phyloP scores from a whole-genome alignment of 2,888 invertebrate genomes.

The Thumatha senex region DNA sequence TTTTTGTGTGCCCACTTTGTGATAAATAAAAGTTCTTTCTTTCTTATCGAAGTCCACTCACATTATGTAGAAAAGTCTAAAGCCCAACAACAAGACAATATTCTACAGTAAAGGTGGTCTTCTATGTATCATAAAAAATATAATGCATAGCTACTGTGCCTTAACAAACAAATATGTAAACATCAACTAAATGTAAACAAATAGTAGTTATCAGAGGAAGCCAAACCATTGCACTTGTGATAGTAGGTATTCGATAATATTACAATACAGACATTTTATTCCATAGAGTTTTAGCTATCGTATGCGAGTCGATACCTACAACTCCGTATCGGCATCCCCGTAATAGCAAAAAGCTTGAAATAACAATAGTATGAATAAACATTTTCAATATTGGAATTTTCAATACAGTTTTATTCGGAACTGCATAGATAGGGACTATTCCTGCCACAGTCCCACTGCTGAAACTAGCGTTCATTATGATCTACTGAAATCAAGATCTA shows the following conservation, averaged over 20 bases:
- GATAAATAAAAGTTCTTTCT: no score
- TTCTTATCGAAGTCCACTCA: no score
- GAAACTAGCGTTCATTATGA: no score
- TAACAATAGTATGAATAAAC: neutral
- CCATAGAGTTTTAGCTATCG: conserved; percentile 13
- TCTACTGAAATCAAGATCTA: no score
- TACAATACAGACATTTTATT: conserved; percentile 1
- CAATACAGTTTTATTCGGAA: no score
- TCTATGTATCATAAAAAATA: neutral
- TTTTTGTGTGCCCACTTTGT: no score
- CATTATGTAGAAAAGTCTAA: no score
- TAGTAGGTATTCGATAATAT: conserved; percentile 18
- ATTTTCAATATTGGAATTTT: neutral
- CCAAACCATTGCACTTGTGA: conserved; percentile 43
- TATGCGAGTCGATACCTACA: no score
- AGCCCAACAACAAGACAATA: no score
- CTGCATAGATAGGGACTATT: no score
- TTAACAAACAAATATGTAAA: conserved; percentile 45
- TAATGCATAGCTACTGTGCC: conserved; percentile 16
- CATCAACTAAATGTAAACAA: conserved; percentile 50
- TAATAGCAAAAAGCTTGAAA: neutral
- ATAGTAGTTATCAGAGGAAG: conserved; percentile 60
- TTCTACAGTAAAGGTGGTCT: no score
- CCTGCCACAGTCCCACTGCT: no score
- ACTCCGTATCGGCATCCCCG: neutral